Evolutionary conservation across 2,888 invertebrate genomes (phyloP), one percentile per base, ranked within the genome.

Genomic region (Syrista parreyssii): DNA sequence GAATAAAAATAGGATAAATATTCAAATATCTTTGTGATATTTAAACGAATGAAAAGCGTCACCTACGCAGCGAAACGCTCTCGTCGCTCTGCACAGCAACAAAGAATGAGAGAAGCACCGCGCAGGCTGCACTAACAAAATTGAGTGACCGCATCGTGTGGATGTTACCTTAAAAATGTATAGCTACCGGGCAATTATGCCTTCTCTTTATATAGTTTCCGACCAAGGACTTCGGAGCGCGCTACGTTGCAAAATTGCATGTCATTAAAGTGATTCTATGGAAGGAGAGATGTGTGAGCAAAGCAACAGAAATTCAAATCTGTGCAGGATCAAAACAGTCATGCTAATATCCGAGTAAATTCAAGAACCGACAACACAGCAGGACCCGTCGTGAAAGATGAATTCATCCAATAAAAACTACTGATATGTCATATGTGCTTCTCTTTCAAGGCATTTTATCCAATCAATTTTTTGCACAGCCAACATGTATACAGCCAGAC

Each of bases 131-230:
- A 31, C 23, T 23, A 55, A 23, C 23, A 55, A 55, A 55, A 55
- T 23, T 55, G 23, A 55, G 23, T 55, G 55, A 55, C 55, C 23
- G 55, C 55, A 55, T 55, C 55, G 55, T 55, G 23, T 55, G 55
- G 81, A 78, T 83, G 82, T 85, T 84, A 81, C 84, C 84, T 84
- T 86, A 89, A 88, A 88, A 90, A 87, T 88, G 86, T 85, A 84
- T 89, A 88, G 85, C 86, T 78, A 81, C 82, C 83, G 85, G 82
- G 85, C 86, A 88, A 89, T 89, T 88, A 86, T 85, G 84, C 87
- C 84, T 82, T 87, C 89, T 86, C 89, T 90, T 91, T 91, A 91
- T 91, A 91, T 91, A 91, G 89, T 88, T 88, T 89, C 86, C 84
- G 84, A 81, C 88, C 91, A 91, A 91, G 91, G 91, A 90, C 91